Evolutionary conservation across 30 jellyfish, hydroid and myxozoan genomes (phyloP).

Genomic region (Morbakka virulenta): DNA sequence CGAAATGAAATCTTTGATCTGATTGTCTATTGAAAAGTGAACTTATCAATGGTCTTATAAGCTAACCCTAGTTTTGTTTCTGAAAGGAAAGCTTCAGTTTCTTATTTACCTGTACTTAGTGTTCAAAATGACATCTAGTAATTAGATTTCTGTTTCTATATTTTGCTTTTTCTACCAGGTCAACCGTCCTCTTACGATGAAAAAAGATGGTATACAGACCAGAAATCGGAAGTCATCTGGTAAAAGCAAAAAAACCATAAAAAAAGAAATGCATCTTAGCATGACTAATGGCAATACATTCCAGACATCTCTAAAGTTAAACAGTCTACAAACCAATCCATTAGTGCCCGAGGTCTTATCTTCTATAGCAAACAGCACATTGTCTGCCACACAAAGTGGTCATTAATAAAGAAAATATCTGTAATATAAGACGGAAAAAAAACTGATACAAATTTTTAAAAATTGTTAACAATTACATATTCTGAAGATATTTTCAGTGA

Average conservation of each 20-base stretch:
- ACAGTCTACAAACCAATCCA: not conserved
- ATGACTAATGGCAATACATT: not conserved
- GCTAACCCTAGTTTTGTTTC: no score
- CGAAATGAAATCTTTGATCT: no score
- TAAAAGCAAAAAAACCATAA: slow-evolving; percentile 69
- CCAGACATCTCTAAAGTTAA: not conserved
- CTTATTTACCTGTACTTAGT: no score
- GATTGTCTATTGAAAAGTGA: no score
- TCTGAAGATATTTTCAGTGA: no score
- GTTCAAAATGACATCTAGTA: no score
- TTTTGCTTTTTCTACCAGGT: slow-evolving; percentile 29
- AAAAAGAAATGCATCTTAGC: slow-evolving; percentile 17
- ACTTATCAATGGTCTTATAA: no score
- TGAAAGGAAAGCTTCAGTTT: no score
- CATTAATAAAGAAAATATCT: not conserved
- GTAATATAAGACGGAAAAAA: no score
- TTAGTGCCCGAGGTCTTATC: not conserved
- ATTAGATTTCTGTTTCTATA: no score
- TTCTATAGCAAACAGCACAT: not conserved
- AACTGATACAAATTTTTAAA: no score
- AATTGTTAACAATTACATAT: no score
- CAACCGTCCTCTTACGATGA: slow-evolving; percentile 97
- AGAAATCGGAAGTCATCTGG: slow-evolving; percentile 94
- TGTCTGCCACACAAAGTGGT: not conserved
- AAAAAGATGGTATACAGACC: slow-evolving; percentile 96